A percentile compares a stretch with the other conserved stretches of the same genome.
Evolutionary conservation across 2,113 vertebrate genomes (phyloP).

Genomic region (Calyptommatus sinebrachiatus): DNA sequence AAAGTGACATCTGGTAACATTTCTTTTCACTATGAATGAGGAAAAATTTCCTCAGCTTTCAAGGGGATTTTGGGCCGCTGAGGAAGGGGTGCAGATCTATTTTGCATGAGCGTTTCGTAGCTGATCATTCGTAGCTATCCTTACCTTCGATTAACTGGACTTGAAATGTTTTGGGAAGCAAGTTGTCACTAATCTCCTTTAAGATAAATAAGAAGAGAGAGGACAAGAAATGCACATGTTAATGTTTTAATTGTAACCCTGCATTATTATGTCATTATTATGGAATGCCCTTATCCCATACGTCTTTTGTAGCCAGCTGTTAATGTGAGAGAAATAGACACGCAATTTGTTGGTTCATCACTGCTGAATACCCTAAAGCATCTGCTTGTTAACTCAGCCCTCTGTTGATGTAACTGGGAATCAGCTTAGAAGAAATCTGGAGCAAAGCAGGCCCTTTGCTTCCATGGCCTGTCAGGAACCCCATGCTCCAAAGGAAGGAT

Average conservation of each 20-base stretch:
- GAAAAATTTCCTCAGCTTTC: too few relatives aligned
- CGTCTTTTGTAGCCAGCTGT: neutral
- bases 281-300: neutral
- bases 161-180: too few relatives aligned
- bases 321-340: neutral
- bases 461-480: slow-evolving; percentile 56
- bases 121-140: too few relatives aligned
- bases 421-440: slow-evolving; percentile 17
- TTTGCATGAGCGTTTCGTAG: too few relatives aligned
- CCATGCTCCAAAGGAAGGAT: slow-evolving; percentile 35
- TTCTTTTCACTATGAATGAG: too few relatives aligned
- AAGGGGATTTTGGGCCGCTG: too few relatives aligned
- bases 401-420: slow-evolving; percentile 18
- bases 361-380: neutral
- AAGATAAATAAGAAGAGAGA: too few relatives aligned
- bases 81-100: too few relatives aligned
- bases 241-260: neutral
- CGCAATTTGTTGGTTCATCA: neutral
- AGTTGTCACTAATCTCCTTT: neutral
- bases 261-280: neutral
- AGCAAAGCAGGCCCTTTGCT: slow-evolving; percentile 2
- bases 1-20: too few relatives aligned
- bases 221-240: too few relatives aligned
- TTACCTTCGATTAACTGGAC: too few relatives aligned
- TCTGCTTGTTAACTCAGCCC: neutral